Base-by-base conservation (phyloP, 2,113 vertebrate species). In the Cryptomyrus ogoouensis region DNA sequence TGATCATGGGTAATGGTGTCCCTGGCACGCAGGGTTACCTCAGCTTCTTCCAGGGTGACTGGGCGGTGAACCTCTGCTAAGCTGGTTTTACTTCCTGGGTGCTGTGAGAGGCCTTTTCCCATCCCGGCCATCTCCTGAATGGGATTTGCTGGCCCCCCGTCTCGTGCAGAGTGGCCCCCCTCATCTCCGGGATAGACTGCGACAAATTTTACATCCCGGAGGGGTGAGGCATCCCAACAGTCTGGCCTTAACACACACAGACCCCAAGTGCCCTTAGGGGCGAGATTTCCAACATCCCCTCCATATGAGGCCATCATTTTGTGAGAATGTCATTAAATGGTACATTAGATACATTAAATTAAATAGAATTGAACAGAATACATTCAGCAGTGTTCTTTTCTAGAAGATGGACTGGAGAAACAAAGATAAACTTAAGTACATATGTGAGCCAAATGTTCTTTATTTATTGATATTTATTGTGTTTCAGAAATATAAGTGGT, bases 51-150 rank as follows among this genome's bases (percentile, higher is more conserved):
- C 56, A 90, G 93, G 87, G 94, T 83, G 94, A 92, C 93, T 50
- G 66, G 24, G 87, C 93, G 91, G 95, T 94, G 92, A 94, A 95
- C 95, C 94, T 95, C 88, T 56, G 87, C 92, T 91, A 93, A 92
- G 94, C 95, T 95, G 94, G 95, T 94, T 94, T 94, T 93, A 91
- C 92, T 93, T 92, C 93, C 92, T 92, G 91, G 94, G 93, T 95
- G 95, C 95, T 94, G 91, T 91, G 94, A 92, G 94, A 94, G 94
- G 92, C 94, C 44, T 47, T 94, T 94, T 91, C 87, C 93, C 95
- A 94, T 95, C 95, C 95, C 94, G 94, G 44, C 5, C n/a, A 94
- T 94, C 92, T 94, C 92, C 92, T 92, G 96, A 96, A 97, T 95
- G 91, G 95, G 95, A 96, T 97, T 27, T 27, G 1, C 96, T 35